Evolutionary conservation across 2,888 invertebrate species (phyloP).

Genomic region (Deroplatys truncata): DNA sequence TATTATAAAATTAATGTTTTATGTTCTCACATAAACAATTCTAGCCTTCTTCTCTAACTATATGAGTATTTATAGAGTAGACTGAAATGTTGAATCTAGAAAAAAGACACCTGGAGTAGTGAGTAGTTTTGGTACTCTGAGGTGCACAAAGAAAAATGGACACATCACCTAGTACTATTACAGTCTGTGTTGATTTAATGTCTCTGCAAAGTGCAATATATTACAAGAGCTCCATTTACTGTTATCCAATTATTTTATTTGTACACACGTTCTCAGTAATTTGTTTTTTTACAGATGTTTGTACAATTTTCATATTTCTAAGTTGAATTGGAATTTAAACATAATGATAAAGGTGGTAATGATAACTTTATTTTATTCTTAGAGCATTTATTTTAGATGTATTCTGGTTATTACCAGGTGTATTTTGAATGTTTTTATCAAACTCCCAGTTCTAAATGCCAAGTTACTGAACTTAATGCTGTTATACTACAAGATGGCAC

Average conservation of each 20-base stretch:
- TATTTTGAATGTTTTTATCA: neutral
- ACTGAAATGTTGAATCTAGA: neutral
- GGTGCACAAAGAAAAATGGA: neutral
- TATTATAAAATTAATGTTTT: neutral
- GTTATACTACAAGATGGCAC: neutral
- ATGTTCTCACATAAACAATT: neutral
- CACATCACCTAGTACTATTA: neutral
- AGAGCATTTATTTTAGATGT: neutral
- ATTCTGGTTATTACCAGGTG: neutral
- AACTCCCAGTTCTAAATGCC: neutral
- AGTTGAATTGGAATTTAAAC: too few relatives aligned
- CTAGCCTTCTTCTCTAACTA: neutral
- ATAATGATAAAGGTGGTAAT: neutral
- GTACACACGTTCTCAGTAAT: neutral
- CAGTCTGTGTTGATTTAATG: neutral
- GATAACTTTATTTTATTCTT: neutral
- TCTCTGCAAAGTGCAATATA: neutral
- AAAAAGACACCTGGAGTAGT: neutral
- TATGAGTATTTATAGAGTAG: neutral
- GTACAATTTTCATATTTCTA: neutral
- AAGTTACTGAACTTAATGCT: neutral
- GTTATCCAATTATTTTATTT: neutral
- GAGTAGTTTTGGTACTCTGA: neutral
- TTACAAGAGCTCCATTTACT: neutral
- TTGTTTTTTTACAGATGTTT: neutral